Evolutionary conservation across 2,797 vertebrate genomes (phyloP).

Genomic region (Acanthis flammea): DNA sequence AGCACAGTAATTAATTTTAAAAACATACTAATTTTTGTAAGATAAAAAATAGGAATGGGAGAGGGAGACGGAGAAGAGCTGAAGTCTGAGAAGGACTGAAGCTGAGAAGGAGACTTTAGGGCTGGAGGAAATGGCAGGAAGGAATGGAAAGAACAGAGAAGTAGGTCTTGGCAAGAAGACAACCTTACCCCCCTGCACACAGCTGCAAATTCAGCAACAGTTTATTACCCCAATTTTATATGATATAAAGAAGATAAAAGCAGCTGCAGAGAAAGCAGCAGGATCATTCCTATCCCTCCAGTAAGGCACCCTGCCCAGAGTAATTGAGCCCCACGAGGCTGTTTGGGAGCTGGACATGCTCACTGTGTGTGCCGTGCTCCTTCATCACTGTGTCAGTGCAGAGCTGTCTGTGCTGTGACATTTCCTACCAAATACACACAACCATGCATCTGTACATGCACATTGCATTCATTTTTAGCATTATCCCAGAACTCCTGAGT

Average conservation of each 20-base stretch:
- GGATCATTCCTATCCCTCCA: neutral
- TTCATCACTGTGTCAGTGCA: neutral
- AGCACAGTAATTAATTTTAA: neutral
- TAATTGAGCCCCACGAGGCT: neutral
- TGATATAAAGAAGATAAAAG: neutral
- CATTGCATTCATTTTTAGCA: fast-evolving
- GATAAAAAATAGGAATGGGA: neutral
- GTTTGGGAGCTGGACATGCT: fast-evolving
- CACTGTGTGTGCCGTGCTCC: fast-evolving
- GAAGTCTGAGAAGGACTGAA: neutral
- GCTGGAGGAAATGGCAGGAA: neutral
- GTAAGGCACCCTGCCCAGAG: fast-evolving
- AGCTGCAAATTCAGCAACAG: neutral
- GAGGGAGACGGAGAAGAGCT: neutral
- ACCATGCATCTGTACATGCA: fast-evolving
- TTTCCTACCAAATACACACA: neutral
- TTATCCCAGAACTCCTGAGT: neutral
- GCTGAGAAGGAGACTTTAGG: neutral
- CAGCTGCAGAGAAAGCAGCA: neutral
- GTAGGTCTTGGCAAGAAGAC: neutral
- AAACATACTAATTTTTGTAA: neutral
- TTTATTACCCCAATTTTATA: neutral
- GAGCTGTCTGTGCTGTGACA: neutral
- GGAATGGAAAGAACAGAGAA: neutral
- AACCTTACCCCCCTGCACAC: neutral